A percentile compares a stretch with the other conserved stretches of the same genome.
phyloP scores from a whole-genome alignment of 2,113 vertebrate species.

The Serilophus lunatus region DNA sequence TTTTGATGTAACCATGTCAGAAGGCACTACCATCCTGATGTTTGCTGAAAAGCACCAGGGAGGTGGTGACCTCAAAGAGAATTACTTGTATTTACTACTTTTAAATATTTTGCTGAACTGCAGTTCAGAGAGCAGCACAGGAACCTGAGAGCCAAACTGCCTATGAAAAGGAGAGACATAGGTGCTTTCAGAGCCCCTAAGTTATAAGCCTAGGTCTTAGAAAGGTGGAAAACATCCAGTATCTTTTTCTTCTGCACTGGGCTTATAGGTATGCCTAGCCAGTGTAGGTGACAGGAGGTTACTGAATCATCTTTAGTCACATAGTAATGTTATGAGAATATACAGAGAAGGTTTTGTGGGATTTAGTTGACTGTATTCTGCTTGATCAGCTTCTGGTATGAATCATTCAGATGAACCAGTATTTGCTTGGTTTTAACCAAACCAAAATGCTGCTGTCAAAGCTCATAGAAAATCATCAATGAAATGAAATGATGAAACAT shows the following conservation, averaged over 20 bases:
- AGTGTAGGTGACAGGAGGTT: neutral
- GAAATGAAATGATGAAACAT: neutral
- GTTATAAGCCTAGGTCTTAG: neutral
- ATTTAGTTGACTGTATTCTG: neutral
- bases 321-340: neutral
- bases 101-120: neutral
- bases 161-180: neutral
- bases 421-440: neutral
- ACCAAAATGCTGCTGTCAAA: neutral
- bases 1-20: neutral
- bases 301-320: neutral
- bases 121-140: neutral
- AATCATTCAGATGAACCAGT: neutral
- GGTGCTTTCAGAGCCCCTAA: neutral
- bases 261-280: neutral
- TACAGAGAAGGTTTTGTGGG: neutral
- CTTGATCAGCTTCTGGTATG: neutral
- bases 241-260: constrained; percentile 15
- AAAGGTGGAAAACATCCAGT: neutral
- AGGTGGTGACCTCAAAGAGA: neutral
- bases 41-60: neutral
- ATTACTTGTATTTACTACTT: neutral
- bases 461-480: neutral
- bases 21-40: neutral
- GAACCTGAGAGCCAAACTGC: neutral